These are phyloP conservation scores for Unio pictorum DNA, from an alignment of 2,888 invertebrate species.

Conservation along the genomic window DNA sequence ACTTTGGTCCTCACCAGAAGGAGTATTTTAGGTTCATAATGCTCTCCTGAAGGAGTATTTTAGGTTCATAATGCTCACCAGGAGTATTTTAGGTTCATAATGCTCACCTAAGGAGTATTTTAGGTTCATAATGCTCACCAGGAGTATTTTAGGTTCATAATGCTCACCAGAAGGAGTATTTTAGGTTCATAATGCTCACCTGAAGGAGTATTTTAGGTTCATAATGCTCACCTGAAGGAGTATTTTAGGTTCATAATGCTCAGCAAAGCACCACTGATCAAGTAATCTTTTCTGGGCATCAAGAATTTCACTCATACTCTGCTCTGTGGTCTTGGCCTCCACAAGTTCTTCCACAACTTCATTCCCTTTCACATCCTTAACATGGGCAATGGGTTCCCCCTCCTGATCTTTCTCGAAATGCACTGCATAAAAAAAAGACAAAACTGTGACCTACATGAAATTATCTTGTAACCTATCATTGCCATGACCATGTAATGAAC, in stretches of 20 bases:
- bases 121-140: conserved; percentile 65
- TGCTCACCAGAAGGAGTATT: conserved; percentile 65
- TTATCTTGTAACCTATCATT: no score
- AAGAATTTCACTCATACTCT: conserved; percentile 62
- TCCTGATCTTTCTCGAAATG: conserved; percentile 61
- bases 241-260: conserved; percentile 67
- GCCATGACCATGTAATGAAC: no score
- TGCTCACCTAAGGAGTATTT: conserved; percentile 70
- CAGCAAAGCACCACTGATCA: conserved; percentile 71
- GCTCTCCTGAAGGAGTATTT: conserved; percentile 42
- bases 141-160: not conserved
- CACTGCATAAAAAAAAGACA: conserved; percentile 36
- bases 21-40: conserved; percentile 65
- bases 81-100: conserved; percentile 63
- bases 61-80: conserved; percentile 44
- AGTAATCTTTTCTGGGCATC: conserved; percentile 64
- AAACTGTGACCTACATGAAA: no score
- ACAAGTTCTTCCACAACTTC: conserved; percentile 34
- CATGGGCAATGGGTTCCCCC: conserved; percentile 43
- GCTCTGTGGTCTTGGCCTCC: conserved; percentile 50
- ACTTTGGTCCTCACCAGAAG: conserved; percentile 56
- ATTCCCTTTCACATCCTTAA: conserved; percentile 35
- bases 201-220: not conserved
- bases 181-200: conserved; percentile 66
- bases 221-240: conserved; percentile 63